Evolutionary conservation across 2,113 vertebrate species (phyloP), one percentile per base, ranked within the genome.

Genomic region (Chiloscyllium plagiosum): DNA sequence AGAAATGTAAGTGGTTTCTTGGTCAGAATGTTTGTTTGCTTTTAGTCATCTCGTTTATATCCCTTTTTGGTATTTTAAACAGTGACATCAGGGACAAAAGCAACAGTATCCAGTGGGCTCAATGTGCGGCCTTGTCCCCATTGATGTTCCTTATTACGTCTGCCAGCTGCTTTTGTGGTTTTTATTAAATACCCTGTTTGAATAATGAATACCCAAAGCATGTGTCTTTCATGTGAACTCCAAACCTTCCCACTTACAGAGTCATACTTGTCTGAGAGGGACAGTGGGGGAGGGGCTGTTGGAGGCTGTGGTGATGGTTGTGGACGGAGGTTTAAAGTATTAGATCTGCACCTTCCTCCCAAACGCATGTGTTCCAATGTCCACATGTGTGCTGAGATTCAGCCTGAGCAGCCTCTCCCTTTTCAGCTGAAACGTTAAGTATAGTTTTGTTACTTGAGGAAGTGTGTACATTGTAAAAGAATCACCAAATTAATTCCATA

Each of bases 121-220:
- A 89, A 89, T 56, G 13, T n/a, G 50, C 5, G 15, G 87, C 52
- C 87, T 90, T 52, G n/a, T 61, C 87, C 42, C 47, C 85, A 87
- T 52, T 87, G 20, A 87, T 87, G 50, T 87, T 87, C 47, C 52
- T 90, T 33, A 29, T 61, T 90, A 52, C 52, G 61, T 61, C 26
- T 56, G 52, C 87, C 87, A 90, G 87, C 87, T 90, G 87, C 52
- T 90, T 90, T 90, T 90, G 87, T 90, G 52, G 87, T 61, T 90
- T 90, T 33, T 90, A 65, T 61, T 61, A 33, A 61, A 52, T 56
- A 29, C 26, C 29, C 50, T 61, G 13, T 90, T 56, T 90, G 87
- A 90, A 90, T 90, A 90, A 90, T 87, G 85, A 87, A 87, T 22
- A 87, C 85, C 50, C 47, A 87, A 86, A 52, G 85, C 42, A 52